A percentile compares a stretch with the other conserved stretches of the same genome.
These are phyloP conservation scores for Sebastes paucispinis DNA, from an alignment of 2,797 vertebrate species.

Conservation along the genomic window DNA sequence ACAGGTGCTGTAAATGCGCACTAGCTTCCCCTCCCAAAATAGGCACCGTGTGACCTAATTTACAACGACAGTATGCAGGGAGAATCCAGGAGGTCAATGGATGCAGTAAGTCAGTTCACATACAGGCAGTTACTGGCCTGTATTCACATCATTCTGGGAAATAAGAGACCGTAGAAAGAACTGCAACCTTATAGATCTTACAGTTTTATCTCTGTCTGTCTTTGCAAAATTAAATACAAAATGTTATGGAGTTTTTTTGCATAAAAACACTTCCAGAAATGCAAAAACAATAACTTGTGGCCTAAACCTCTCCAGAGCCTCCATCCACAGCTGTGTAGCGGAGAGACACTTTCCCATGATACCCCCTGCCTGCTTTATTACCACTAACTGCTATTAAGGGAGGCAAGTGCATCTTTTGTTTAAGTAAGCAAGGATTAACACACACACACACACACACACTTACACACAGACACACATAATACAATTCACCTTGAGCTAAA, in stretches of 20 bases:
- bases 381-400: slow-evolving; percentile 22
- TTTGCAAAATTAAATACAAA: neutral
- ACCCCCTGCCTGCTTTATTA: slow-evolving; percentile 32
- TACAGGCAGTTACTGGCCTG: neutral
- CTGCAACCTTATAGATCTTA: neutral
- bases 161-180: neutral
- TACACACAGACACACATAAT: neutral
- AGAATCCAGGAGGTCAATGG: slow-evolving; percentile 52
- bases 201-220: neutral
- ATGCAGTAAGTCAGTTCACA: slow-evolving; percentile 7
- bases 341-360: slow-evolving; percentile 13
- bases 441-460: neutral
- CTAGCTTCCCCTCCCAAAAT: slow-evolving; percentile 48
- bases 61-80: slow-evolving; percentile 27
- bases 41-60: slow-evolving; percentile 61
- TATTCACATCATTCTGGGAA: neutral
- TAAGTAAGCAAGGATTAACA: slow-evolving; percentile 27
- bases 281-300: slow-evolving; percentile 14
- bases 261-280: neutral
- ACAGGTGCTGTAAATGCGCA: slow-evolving; percentile 52
- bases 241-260: neutral
- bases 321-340: neutral
- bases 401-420: neutral
- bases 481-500: slow-evolving; percentile 53
- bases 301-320: neutral